These are phyloP conservation scores for Dolichoris vasculosae DNA, from an alignment of 1,140 invertebrate species.

Conservation along the genomic window DNA sequence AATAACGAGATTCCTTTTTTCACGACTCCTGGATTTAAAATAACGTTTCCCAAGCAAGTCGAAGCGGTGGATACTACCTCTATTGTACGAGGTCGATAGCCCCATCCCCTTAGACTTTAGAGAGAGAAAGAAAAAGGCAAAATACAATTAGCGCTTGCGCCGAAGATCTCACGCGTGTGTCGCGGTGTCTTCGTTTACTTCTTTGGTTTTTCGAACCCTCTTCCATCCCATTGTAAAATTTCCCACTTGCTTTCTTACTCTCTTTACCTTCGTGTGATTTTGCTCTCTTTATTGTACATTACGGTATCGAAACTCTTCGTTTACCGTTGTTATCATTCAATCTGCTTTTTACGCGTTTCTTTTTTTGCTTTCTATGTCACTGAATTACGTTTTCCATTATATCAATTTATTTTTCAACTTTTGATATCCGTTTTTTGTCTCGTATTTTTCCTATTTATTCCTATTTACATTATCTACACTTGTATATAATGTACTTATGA, in stretches of 20 bases:
- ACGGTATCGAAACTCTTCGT: not conserved
- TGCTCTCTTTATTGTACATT: not conserved
- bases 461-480: not conserved
- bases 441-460: not conserved
- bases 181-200: not conserved
- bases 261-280: not conserved
- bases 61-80: not conserved
- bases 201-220: not conserved
- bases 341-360: not conserved
- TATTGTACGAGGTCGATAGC: constrained; percentile 15
- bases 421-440: not conserved
- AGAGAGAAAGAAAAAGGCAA: too few relatives aligned
- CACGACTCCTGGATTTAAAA: constrained; percentile 15
- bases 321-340: not conserved
- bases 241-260: not conserved
- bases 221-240: not conserved
- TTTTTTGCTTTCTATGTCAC: not conserved
- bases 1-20: constrained; percentile 13
- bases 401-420: not conserved
- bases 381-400: not conserved
- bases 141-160: not conserved
- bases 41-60: not conserved
- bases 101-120: not conserved
- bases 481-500: not conserved
- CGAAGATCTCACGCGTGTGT: not conserved